Conservation (phyloP, 1,140 invertebrate genomes). For the Drosophila lacteicornis region DNA sequence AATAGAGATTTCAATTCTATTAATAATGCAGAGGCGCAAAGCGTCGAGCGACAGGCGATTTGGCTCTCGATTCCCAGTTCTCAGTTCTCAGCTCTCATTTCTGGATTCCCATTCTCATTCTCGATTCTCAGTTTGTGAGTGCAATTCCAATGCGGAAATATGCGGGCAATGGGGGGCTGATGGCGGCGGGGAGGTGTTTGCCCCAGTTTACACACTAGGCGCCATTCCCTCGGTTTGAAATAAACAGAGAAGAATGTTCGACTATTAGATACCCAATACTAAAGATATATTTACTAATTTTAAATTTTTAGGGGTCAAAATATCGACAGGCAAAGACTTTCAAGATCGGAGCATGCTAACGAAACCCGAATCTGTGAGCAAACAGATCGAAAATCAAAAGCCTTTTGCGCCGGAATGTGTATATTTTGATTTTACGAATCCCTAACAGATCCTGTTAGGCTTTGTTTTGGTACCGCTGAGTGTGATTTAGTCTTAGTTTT, state of each 20-base stretch:
- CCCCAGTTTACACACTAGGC: constrained; percentile 39
- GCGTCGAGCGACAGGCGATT: constrained; percentile 38
- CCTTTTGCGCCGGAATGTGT: not conserved
- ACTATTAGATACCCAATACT: not conserved
- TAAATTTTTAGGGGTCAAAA: not conserved
- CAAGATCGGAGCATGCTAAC: too few relatives aligned
- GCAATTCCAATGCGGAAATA: constrained; percentile 59
- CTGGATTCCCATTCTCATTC: constrained; percentile 23
- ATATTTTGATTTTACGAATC: not conserved
- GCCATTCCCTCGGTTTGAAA: constrained; percentile 13
- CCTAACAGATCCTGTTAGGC: too few relatives aligned
- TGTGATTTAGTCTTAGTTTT: too few relatives aligned
- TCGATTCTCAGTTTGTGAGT: constrained; percentile 35
- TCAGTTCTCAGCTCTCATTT: constrained; percentile 12
- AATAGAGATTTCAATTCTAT: constrained; percentile 77
- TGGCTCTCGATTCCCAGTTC: constrained; percentile 32
- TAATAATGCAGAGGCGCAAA: constrained; percentile 72
- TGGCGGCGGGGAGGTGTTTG: constrained; percentile 1
- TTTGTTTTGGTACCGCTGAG: too few relatives aligned
- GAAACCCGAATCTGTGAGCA: too few relatives aligned
- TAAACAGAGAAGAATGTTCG: not conserved
- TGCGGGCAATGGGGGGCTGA: not conserved
- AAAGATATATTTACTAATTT: not conserved
- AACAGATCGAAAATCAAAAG: too few relatives aligned
- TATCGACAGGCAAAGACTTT: not conserved